Base-by-base conservation (phyloP, 2,113 vertebrate species). In the Corydoras maculifer region DNA sequence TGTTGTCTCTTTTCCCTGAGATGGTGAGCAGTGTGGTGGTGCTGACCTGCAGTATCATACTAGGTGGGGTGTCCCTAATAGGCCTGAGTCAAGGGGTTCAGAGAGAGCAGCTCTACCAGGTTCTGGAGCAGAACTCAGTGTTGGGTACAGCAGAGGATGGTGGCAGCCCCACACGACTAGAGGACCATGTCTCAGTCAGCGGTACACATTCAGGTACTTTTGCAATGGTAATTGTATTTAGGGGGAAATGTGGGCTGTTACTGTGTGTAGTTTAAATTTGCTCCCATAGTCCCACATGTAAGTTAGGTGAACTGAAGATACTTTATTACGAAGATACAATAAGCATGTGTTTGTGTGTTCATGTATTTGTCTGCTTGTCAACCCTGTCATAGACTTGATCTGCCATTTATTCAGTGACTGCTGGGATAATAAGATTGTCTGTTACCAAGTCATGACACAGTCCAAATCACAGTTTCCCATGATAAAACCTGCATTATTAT, bases 61-160 rank as follows among this genome's bases (percentile, higher is more conserved):
- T 94, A 0, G 91, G 92, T 0, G 89, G 94, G 0, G 5, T 94
- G 11, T 95, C 93, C 43, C 89, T 99, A 72, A 93, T 98, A 93
- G 93, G 90, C 48, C 92, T 99, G 86, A 94, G 94, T 82, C 92
- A 92, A 75, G 92, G 81, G 29, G 84, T 86, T 70, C 80, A 88
- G 35, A 82, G 87, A 70, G 91, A 91, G 78, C 76, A 81, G 2
- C 82, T 81, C 69, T 98, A 98, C 75, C 90, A 95, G 69, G 86
- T 90, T 12, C 78, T 97, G 68, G 90, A 86, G 72, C 91, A 88
- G 18, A 89, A 90, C 29, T 90, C 90, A 58, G 80, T 88, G 0
- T 80, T 75, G 0, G 84, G 79, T 75, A 77, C 83, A 69, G 58
- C 5, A 0, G 90, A 86, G 4, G 90, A 93, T 18, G 65, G 73